These are phyloP conservation scores for Nestor notabilis DNA, from an alignment of 2,113 vertebrate genomes.

Conservation along the genomic window DNA sequence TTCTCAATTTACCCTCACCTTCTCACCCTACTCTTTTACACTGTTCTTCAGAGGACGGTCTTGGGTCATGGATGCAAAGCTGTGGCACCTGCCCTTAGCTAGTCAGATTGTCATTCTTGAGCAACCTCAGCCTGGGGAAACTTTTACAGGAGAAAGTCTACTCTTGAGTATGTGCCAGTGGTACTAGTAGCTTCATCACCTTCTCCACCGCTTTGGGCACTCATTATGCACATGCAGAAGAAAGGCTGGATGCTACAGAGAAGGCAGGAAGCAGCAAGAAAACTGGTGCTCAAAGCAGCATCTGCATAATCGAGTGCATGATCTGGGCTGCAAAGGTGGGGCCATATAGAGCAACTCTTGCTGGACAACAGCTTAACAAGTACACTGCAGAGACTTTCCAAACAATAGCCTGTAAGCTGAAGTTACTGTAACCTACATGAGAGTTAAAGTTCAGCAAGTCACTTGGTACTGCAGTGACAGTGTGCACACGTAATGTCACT, in stretches of 20 bases:
- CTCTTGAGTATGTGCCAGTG: rapidly evolving
- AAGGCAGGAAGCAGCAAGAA: background rate
- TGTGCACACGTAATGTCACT: rapidly evolving
- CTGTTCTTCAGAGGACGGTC: background rate
- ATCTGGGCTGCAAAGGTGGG: background rate
- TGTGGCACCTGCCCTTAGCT: background rate
- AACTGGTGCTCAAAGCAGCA: background rate
- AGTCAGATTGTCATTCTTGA: background rate
- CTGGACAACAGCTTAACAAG: background rate
- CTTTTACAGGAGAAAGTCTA: background rate
- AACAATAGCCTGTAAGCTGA: background rate
- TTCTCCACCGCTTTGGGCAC: background rate
- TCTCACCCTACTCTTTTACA: background rate
- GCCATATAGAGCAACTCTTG: rapidly evolving
- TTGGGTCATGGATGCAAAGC: background rate
- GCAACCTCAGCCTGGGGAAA: background rate
- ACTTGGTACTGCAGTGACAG: background rate
- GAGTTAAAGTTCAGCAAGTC: background rate
- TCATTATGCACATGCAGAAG: no score
- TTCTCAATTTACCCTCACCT: background rate
- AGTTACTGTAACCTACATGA: no score
- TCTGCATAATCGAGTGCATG: rapidly evolving
- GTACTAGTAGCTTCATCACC: background rate
- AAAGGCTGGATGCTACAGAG: background rate
- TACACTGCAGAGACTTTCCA: rapidly evolving